These are phyloP conservation scores for Oreocharis arfaki DNA, from an alignment of 2,113 vertebrate genomes.

Conservation along the genomic window DNA sequence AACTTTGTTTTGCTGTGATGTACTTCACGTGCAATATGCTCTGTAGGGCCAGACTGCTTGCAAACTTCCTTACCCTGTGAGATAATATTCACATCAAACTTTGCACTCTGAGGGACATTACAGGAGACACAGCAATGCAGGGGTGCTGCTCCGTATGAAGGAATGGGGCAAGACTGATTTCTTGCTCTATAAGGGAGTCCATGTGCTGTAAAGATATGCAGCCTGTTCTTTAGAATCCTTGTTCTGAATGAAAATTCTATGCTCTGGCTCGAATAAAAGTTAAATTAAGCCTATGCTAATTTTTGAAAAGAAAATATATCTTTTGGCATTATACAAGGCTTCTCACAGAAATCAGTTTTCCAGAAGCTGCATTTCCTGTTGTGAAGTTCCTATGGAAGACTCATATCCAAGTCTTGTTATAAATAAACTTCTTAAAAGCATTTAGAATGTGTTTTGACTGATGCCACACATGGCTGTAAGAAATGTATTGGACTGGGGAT, in stretches of 20 bases:
- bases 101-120: not conserved
- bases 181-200: not conserved
- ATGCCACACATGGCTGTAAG: not conserved
- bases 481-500: fast-evolving
- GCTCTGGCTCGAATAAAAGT: not conserved
- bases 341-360: not conserved
- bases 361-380: not conserved
- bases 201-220: not conserved
- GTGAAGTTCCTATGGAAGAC: not conserved
- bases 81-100: not conserved
- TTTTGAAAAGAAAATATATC: not conserved
- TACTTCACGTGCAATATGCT: not conserved
- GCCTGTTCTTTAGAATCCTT: not conserved
- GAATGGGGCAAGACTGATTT: not conserved
- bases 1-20: not conserved
- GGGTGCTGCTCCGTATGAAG: not conserved
- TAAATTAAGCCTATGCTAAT: not conserved
- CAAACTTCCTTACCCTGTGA: not conserved
- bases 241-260: not conserved
- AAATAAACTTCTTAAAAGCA: not conserved
- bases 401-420: not conserved
- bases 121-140: not conserved
- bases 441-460: not conserved
- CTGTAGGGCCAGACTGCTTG: fast-evolving
- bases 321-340: not conserved